Evolutionary conservation across 2,888 invertebrate genomes (phyloP).

Genomic region (Standfussiana lucernea): DNA sequence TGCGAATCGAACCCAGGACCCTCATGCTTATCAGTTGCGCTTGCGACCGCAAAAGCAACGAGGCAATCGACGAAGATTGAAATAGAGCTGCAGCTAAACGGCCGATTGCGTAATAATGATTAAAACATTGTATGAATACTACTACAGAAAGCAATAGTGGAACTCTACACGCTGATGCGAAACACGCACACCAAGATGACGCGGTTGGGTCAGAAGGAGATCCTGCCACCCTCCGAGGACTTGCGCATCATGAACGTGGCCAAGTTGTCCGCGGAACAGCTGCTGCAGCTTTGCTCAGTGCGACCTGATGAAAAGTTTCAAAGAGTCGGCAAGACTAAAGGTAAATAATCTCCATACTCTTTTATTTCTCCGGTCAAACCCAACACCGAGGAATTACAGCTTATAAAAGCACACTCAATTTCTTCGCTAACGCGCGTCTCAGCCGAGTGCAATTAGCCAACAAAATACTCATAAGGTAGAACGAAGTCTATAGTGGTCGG

Average conservation of each 20-base stretch:
- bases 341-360: neutral
- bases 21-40: neutral
- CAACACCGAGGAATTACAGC: neutral
- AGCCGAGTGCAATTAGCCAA: neutral
- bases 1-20: neutral
- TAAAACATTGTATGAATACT: neutral
- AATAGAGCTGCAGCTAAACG: neutral
- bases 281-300: constrained; percentile 79
- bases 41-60: neutral
- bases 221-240: constrained; percentile 80
- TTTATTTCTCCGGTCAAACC: neutral
- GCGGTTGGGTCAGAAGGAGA: constrained; percentile 74
- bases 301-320: constrained; percentile 38
- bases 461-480: neutral
- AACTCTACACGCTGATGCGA: constrained; percentile 79
- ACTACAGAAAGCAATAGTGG: constrained; percentile 77
- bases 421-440: neutral
- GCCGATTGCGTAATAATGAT: neutral
- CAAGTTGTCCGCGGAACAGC: constrained; percentile 80
- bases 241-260: constrained; percentile 83
- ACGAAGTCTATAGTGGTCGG: too few species aligned
- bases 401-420: neutral
- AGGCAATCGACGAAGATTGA: neutral
- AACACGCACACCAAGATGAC: constrained; percentile 77
- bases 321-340: constrained; percentile 25